phyloP scores from a whole-genome alignment of 2,888 invertebrate genomes.

The Nomada goodeniana region DNA sequence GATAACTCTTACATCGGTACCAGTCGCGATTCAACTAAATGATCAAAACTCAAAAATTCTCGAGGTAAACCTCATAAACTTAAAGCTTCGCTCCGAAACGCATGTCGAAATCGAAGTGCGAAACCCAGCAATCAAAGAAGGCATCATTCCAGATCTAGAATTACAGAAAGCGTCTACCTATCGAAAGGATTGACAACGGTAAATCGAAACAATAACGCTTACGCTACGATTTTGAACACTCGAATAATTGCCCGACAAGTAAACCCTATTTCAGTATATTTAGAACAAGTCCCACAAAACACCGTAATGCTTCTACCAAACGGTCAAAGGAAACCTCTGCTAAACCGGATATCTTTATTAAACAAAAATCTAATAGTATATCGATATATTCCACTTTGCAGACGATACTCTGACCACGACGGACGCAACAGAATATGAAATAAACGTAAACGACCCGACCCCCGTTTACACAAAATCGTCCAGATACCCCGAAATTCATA shows the following conservation, averaged over 20 bases:
- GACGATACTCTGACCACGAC: conserved; percentile 1
- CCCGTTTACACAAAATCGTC: conserved; percentile 10
- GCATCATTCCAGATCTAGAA: background rate
- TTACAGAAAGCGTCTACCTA: background rate
- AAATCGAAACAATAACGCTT: background rate
- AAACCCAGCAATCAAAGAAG: background rate
- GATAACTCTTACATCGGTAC: background rate
- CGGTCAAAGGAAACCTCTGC: background rate
- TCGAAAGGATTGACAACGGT: background rate
- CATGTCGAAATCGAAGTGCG: background rate
- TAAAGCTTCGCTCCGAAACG: background rate
- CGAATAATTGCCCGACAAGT: conserved; percentile 6
- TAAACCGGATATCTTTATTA: background rate
- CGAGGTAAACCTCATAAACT: background rate
- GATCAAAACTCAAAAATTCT: background rate
- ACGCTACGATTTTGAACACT: conserved; percentile 7
- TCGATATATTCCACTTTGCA: conserved; percentile 18
- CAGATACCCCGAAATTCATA: conserved; percentile 6
- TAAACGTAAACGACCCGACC: conserved; percentile 2
- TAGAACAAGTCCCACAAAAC: conserved; percentile 6
- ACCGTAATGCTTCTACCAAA: background rate
- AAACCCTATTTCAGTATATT: conserved; percentile 1
- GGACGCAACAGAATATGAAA: conserved; percentile 15
- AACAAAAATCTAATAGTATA: conserved; percentile 6
- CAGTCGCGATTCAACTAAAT: background rate